Conservation (phyloP, 2,797 vertebrate species). For the Mormyrus hasselquistii region DNA sequence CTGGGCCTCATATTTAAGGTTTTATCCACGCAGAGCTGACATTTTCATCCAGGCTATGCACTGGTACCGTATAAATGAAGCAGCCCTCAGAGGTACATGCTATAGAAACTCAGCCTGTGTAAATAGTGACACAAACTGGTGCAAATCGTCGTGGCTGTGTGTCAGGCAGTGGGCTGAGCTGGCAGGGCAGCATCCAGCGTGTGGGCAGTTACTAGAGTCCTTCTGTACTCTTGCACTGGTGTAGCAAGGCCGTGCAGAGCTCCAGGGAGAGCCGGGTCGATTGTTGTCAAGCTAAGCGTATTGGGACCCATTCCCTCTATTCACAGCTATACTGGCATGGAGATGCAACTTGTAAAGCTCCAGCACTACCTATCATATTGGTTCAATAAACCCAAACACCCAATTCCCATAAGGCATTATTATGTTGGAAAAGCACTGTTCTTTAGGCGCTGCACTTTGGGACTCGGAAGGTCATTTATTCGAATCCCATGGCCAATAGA, state of each 20-base stretch:
- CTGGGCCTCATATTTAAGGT: not conserved
- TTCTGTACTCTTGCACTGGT: not conserved
- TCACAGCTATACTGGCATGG: not conserved
- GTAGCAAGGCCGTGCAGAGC: not conserved
- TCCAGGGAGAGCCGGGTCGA: not conserved
- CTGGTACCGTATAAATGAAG: not conserved
- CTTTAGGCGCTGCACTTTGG: not conserved
- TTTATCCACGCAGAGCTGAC: not conserved
- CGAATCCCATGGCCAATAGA: not conserved
- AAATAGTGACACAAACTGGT: not conserved
- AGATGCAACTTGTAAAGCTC: not conserved
- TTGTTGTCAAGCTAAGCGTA: not conserved
- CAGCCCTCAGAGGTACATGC: not conserved
- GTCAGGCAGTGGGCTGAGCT: not conserved
- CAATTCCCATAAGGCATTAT: slow-evolving; percentile 13
- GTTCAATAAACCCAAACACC: not conserved
- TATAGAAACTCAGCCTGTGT: not conserved
- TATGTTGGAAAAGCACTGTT: not conserved
- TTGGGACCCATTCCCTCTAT: not conserved
- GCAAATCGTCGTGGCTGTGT: not conserved
- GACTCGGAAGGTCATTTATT: not conserved
- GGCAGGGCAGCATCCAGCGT: not conserved
- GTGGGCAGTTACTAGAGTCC: not conserved
- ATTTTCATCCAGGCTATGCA: not conserved
- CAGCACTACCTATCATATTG: not conserved